Conservation (phyloP, 2,797 vertebrate genomes). For the Sebastes oblongus region DNA sequence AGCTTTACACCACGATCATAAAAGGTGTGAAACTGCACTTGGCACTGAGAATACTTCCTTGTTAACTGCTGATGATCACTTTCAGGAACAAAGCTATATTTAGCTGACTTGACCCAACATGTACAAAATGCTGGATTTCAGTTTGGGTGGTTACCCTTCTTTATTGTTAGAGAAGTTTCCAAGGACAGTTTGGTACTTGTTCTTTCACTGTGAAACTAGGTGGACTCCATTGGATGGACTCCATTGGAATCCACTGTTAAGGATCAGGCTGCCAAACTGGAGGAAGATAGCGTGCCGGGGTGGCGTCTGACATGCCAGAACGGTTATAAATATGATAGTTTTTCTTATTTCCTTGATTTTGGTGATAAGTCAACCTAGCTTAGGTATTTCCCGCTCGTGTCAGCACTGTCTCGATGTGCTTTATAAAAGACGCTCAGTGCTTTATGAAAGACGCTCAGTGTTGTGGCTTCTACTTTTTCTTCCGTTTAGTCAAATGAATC, state of each 20-base stretch:
- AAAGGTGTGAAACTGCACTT: not conserved
- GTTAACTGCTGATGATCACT: not conserved
- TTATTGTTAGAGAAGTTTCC: not conserved
- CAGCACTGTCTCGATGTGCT: not conserved
- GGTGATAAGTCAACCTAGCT: not conserved
- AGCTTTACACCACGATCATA: not conserved
- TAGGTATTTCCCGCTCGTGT: not conserved
- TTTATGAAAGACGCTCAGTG: not conserved
- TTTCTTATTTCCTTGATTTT: conserved; percentile 4
- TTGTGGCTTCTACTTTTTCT: not conserved
- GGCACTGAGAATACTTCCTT: not conserved
- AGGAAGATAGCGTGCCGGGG: not conserved
- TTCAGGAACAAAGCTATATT: conserved; percentile 13
- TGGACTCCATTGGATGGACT: not conserved
- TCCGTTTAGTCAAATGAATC: not conserved
- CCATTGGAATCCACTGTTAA: not conserved
- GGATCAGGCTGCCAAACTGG: conserved; percentile 1
- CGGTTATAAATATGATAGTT: not conserved
- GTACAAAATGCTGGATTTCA: not conserved
- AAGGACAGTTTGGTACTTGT: not conserved
- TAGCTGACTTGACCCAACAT: not conserved
- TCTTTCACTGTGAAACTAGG: not conserved
- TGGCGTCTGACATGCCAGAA: not conserved
- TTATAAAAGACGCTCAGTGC: not conserved
- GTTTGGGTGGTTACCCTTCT: conserved; percentile 1